Conservation (phyloP, 1,140 invertebrate genomes). For the Nasonia giraulti region DNA sequence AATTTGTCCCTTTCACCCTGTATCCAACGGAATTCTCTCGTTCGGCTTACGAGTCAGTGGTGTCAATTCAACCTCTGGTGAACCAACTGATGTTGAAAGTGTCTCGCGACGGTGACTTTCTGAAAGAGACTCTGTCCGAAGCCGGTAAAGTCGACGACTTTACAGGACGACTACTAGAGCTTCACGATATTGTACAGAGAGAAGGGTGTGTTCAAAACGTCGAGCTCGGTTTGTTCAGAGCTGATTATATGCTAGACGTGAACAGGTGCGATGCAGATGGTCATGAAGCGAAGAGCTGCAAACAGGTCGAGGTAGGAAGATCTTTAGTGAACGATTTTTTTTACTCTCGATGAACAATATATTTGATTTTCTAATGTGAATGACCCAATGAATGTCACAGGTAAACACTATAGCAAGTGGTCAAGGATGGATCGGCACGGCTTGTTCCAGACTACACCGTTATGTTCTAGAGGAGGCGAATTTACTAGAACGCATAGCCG, state of each 20-base stretch:
- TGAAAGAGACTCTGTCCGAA: constrained; percentile 81
- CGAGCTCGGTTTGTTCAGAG: constrained; percentile 78
- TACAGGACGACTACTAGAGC: constrained; percentile 85
- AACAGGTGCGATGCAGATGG: not conserved
- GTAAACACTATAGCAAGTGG: constrained; percentile 84
- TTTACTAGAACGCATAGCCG: constrained; percentile 71
- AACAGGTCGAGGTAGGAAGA: constrained; percentile 29
- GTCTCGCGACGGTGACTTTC: constrained; percentile 88
- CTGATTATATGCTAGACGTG: constrained; percentile 80
- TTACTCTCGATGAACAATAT: not conserved
- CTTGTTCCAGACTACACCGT: constrained; percentile 71
- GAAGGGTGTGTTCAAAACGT: not conserved
- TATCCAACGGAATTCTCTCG: constrained; percentile 89
- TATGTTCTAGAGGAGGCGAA: constrained; percentile 73
- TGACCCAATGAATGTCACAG: not conserved
- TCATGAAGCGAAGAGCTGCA: not conserved
- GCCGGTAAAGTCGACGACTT: constrained; percentile 91
- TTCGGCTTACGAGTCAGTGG: constrained; percentile 84
- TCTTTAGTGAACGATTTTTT: not conserved
- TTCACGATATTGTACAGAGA: constrained; percentile 76
- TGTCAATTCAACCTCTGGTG: constrained; percentile 83
- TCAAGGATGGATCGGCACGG: constrained; percentile 87
- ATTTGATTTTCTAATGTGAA: not conserved
- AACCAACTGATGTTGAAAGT: constrained; percentile 93
- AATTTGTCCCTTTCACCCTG: constrained; percentile 87